phyloP scores from a whole-genome alignment of 2,113 vertebrate species.

The Picathartes gymnocephalus region DNA sequence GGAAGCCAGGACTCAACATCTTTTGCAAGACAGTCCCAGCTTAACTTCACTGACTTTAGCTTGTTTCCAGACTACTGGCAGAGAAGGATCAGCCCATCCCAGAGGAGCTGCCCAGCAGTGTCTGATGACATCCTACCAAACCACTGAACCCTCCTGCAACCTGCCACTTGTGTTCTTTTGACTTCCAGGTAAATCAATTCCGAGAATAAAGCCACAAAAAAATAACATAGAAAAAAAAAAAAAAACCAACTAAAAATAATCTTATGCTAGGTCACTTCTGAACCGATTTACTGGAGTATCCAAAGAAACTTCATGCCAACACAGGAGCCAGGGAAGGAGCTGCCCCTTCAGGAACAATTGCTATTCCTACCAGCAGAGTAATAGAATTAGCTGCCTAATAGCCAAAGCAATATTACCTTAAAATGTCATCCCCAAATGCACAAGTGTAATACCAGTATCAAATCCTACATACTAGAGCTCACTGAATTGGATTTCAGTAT shows the following conservation, averaged over 20 bases:
- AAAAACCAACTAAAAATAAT: not conserved
- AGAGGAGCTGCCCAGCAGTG: not conserved
- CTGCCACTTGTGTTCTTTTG: not conserved
- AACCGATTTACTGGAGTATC: not conserved
- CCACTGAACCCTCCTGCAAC: not conserved
- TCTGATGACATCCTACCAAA: not conserved
- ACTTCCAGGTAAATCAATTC: not conserved
- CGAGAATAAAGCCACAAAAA: not conserved
- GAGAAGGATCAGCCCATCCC: not conserved
- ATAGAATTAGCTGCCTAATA: not conserved
- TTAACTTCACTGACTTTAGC: not conserved
- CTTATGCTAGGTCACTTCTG: not conserved
- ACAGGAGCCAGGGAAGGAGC: not conserved
- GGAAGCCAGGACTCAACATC: not conserved
- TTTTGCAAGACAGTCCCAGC: not conserved
- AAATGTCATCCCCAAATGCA: not conserved
- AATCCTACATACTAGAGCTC: not conserved
- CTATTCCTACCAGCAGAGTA: not conserved
- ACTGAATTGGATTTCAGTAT: not conserved
- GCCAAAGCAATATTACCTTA: not conserved
- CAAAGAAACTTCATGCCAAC: not conserved
- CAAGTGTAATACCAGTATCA: not conserved
- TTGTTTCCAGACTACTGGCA: not conserved
- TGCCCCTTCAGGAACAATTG: not conserved
- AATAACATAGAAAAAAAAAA: not conserved